phyloP scores from a whole-genome alignment of 2,113 vertebrate genomes.

The Struthio camelus region DNA sequence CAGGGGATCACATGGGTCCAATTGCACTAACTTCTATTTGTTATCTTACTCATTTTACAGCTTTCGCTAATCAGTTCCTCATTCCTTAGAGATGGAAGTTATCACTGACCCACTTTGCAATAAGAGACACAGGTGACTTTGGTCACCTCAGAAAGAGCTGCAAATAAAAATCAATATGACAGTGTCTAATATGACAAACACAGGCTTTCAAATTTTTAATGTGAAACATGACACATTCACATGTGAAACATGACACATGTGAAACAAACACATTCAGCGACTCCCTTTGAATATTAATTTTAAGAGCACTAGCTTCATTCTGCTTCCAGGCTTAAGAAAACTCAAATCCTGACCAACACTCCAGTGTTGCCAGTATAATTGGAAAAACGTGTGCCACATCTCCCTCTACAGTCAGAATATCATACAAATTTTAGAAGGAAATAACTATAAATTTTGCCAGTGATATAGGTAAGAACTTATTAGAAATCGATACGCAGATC shows the following conservation, averaged over 20 bases:
- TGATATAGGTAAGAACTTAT: rapidly evolving
- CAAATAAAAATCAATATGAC: not conserved
- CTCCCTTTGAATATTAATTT: not conserved
- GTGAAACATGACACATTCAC: too few relatives aligned
- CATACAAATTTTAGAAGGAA: not conserved
- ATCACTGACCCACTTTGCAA: not conserved
- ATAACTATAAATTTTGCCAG: not conserved
- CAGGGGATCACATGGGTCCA: rapidly evolving
- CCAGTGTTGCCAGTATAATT: not conserved
- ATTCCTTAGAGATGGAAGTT: not conserved
- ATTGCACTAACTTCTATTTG: not conserved
- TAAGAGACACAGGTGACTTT: not conserved
- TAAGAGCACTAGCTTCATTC: not conserved
- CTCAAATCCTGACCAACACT: not conserved
- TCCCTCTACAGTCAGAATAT: not conserved
- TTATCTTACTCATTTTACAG: not conserved
- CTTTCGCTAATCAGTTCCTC: not conserved
- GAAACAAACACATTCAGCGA: not conserved
- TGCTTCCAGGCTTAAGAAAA: not conserved
- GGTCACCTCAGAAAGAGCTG: not conserved
- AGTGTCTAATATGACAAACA: not conserved
- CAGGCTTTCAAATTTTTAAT: not conserved
- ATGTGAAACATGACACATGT: not conserved
- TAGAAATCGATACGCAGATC: not conserved
- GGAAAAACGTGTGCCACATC: rapidly evolving